Base-by-base conservation (phyloP, 2,113 vertebrate genomes). In the Danio rerio region DNA sequence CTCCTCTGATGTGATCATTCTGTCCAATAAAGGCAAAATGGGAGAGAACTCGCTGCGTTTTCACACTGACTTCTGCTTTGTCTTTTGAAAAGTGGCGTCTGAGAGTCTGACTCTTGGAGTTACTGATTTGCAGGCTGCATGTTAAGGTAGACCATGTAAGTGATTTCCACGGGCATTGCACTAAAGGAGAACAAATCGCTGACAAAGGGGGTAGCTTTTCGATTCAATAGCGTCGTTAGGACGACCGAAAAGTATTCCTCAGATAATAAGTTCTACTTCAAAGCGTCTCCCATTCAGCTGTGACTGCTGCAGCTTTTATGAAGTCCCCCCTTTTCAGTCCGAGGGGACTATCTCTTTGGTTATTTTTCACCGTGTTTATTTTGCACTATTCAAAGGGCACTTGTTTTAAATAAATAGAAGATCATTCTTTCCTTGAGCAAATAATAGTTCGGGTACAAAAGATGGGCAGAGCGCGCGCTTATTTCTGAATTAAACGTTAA, bases 161-260 rank as follows among this genome's bases (percentile, higher is more conserved):
- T 96, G 94, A 96, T 96, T 97, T 96, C 95, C 95, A 93, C 95
- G 93, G 96, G 94, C 96, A 94, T 95, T 96, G 94, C 94, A 93
- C 96, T 95, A 96, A 97, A 98, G 98, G 97, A 98, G 97, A 98
- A 98, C 98, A 98, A 98, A 99, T 98, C 97, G 96, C 91, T 95
- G 96, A 99, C 97, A 99, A 99, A 98, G 76, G 95, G 95, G 92
- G 94, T 88, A 95, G 93, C 95, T 95, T 97, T 96, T 96, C 96
- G 93, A 96, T 97, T 98, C 95, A 98, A 93, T 93, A 77, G 95
- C 96, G 98, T 99, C 95, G 98, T 98, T 98, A 96, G 94, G 98
- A 96, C 96, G 97, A 99, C 98, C 96, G 88, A 91, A 87, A 97
- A 98, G 93, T 97, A 99, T 99, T 96, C 94, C 93, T 96, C 93